Evolutionary conservation across 2,797 vertebrate genomes (phyloP).

Genomic region (Selene dorsalis): DNA sequence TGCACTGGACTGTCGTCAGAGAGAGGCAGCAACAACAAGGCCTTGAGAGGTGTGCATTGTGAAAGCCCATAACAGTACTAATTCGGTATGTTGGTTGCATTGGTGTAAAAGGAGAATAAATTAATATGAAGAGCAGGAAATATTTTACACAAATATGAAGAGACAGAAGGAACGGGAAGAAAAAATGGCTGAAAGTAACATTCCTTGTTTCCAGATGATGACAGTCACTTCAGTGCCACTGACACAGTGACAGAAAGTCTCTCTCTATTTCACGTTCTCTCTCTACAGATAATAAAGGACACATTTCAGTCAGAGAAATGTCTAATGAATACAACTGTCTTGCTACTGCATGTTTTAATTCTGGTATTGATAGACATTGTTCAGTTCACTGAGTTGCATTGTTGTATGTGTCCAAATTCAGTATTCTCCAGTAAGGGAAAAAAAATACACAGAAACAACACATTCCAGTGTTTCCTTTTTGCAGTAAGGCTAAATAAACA

Average conservation of each 20-base stretch:
- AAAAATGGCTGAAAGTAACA: constrained; percentile 43
- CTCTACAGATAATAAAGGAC: constrained; percentile 2
- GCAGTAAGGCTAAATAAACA: not conserved
- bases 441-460: not conserved
- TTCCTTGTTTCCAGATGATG: constrained; percentile 30
- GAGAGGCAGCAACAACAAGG: not conserved
- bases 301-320: constrained; percentile 8
- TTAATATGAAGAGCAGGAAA: constrained; percentile 26
- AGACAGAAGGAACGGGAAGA: constrained; percentile 12
- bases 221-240: constrained; percentile 31
- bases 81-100: not conserved
- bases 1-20: not conserved
- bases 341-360: not conserved
- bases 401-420: not conserved
- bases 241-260: not conserved
- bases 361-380: not conserved
- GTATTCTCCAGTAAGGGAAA: not conserved
- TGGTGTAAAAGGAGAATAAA: constrained; percentile 6
- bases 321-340: not conserved
- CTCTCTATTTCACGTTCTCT: not conserved
- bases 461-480: not conserved
- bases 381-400: not conserved
- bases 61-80: not conserved
- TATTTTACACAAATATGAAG: constrained; percentile 19
- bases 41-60: not conserved